Base-by-base conservation (phyloP, 2,888 invertebrate genomes). In the Tuta absoluta region DNA sequence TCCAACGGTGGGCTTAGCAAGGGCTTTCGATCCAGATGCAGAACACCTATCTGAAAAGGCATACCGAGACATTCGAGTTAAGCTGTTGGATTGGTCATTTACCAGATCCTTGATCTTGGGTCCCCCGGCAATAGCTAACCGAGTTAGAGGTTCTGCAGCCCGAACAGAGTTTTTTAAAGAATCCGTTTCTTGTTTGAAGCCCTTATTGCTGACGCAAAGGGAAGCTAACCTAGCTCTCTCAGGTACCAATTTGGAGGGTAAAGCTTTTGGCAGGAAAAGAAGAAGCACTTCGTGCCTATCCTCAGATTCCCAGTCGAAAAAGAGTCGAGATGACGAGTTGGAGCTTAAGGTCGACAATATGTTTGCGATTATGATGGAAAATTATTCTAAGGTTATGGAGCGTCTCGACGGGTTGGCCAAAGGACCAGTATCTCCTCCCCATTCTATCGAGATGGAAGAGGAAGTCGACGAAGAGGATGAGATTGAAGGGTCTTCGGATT, bases 51-150 rank as follows among this genome's bases (percentile, higher is more conserved):
- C n/a, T n/a, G n/a, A n/a, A n/a, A n/a, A n/a, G n/a, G n/a, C n/a
- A n/a, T n/a, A n/a, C n/a, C n/a, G n/a, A n/a, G n/a, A n/a, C n/a
- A n/a, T n/a, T n/a, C n/a, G n/a, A n/a, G n/a, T n/a, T n/a, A n/a
- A n/a, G n/a, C n/a, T n/a, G n/a, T n/a, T n/a, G 1, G 63, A 63
- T 23, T 63, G 53, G 23, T 41, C 63, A 4, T 56, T 69, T 21
- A 65, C 67, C 12, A 62, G 68, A 51, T 66, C 64, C 0, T 64
- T 69, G 0, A 68, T 70, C 12, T 37, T 67, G 0, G 64, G 70
- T 37, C 69, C 69, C 33, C 67, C 69, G 8, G 62, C 66, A 0
- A 19, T 68, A n/a, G 53, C 64, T 19, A 67, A 68, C 37, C 65
- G 61, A 23, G 66, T 69, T 1, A 65, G 67, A 37, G 68, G 65